Evolutionary conservation across 2,797 vertebrate species (phyloP).

Genomic region (Falco rusticolus): DNA sequence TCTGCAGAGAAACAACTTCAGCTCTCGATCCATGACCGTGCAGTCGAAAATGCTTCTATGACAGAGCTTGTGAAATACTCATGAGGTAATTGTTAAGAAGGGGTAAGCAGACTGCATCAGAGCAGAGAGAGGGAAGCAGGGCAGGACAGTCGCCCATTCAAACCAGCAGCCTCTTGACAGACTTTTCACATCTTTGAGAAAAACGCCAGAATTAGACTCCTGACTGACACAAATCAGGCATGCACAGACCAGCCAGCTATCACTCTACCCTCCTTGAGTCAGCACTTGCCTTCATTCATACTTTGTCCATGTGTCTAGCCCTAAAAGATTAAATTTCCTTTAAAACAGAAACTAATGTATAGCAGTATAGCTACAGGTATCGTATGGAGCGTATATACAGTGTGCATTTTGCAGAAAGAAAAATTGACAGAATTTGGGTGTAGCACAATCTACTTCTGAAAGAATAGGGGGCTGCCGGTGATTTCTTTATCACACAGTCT

Average conservation of each 20-base stretch:
- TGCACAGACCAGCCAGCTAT: background rate
- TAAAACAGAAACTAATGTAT: background rate
- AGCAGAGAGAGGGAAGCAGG: background rate
- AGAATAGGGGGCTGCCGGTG: rapidly evolving
- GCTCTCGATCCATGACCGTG: background rate
- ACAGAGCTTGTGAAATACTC: background rate
- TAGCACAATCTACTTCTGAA: background rate
- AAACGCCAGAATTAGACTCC: background rate
- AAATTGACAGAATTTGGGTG: background rate
- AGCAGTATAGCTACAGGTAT: background rate
- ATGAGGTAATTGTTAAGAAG: background rate
- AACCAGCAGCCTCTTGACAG: background rate
- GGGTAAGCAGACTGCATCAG: background rate
- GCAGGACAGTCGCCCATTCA: background rate
- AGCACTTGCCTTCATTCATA: background rate
- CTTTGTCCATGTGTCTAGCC: background rate
- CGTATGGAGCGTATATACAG: rapidly evolving
- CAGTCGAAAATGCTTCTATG: background rate
- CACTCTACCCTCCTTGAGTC: background rate
- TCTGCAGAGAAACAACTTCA: background rate
- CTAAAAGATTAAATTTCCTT: background rate
- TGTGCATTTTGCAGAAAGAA: background rate
- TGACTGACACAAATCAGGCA: background rate
- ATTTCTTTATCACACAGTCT: background rate
- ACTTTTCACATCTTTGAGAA: background rate